Evolutionary conservation across 2,113 vertebrate genomes (phyloP).

Genomic region (Ailurus styani): DNA sequence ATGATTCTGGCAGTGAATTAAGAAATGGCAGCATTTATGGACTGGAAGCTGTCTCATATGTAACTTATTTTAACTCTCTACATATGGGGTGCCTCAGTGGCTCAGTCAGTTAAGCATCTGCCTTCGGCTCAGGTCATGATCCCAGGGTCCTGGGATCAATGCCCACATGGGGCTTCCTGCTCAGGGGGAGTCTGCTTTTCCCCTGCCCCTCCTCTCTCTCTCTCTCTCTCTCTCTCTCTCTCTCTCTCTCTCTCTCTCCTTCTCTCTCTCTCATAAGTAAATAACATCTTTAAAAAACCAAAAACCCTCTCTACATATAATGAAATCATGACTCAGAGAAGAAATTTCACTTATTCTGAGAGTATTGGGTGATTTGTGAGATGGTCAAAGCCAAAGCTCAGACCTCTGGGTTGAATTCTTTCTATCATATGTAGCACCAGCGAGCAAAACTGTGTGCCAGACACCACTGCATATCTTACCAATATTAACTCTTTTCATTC

Average conservation of each 20-base stretch:
- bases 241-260: too few relatives aligned
- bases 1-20: background rate
- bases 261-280: too few relatives aligned
- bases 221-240: too few relatives aligned
- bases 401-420: background rate
- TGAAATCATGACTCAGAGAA: background rate
- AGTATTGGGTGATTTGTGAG: background rate
- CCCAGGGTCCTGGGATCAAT: too few relatives aligned
- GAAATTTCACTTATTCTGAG: background rate
- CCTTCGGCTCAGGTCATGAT: too few relatives aligned
- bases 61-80: background rate
- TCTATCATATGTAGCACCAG: background rate
- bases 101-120: too few relatives aligned
- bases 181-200: too few relatives aligned
- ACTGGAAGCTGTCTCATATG: background rate
- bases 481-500: background rate
- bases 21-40: background rate
- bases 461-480: background rate
- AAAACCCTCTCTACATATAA: background rate
- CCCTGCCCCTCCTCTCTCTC: too few relatives aligned
- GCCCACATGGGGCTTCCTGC: too few relatives aligned
- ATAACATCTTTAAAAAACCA: too few relatives aligned
- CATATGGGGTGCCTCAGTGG: too few relatives aligned
- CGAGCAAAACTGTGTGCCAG: background rate
- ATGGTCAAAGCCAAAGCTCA: background rate